Evolutionary conservation across 2,888 invertebrate species (phyloP).

Genomic region (Hydroisotoma schaefferi): DNA sequence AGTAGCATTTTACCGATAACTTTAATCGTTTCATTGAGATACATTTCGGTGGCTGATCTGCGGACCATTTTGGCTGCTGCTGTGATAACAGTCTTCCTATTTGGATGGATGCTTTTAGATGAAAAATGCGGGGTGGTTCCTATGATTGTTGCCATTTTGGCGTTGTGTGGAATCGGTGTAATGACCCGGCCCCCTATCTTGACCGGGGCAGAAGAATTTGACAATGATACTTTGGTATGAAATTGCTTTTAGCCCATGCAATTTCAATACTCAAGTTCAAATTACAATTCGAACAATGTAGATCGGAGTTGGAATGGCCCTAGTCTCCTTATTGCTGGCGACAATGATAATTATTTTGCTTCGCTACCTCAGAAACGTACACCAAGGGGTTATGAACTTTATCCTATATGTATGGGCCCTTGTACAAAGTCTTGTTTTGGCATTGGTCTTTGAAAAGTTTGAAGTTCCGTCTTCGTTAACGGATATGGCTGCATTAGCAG

Average conservation of each 20-base stretch:
- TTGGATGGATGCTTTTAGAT: constrained; percentile 38
- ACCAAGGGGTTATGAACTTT: constrained; percentile 21
- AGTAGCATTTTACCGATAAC: constrained; percentile 32
- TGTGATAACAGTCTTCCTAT: constrained; percentile 38
- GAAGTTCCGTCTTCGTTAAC: neutral
- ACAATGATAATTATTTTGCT: constrained; percentile 14
- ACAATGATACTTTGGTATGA: constrained; percentile 29
- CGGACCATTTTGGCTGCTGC: constrained; percentile 36
- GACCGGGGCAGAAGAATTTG: constrained; percentile 35
- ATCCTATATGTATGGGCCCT: constrained; percentile 19
- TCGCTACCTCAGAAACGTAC: constrained; percentile 17
- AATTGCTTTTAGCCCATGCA: neutral
- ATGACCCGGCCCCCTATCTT: constrained; percentile 40
- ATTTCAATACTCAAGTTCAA: neutral
- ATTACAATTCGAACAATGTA: neutral
- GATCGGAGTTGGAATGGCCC: constrained; percentile 20
- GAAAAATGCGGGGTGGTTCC: constrained; percentile 39
- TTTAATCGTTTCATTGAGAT: constrained; percentile 31
- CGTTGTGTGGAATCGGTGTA: constrained; percentile 34
- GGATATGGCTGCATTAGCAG: constrained; percentile 22
- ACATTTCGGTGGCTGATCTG: constrained; percentile 36
- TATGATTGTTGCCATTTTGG: constrained; percentile 29
- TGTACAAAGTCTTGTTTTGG: constrained; percentile 10
- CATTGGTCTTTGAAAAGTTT: neutral
- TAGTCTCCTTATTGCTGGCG: constrained; percentile 18